Evolutionary conservation across 2,888 invertebrate species (phyloP), one percentile per base, ranked within the genome.

Genomic region (Yponomeuta evonymella): DNA sequence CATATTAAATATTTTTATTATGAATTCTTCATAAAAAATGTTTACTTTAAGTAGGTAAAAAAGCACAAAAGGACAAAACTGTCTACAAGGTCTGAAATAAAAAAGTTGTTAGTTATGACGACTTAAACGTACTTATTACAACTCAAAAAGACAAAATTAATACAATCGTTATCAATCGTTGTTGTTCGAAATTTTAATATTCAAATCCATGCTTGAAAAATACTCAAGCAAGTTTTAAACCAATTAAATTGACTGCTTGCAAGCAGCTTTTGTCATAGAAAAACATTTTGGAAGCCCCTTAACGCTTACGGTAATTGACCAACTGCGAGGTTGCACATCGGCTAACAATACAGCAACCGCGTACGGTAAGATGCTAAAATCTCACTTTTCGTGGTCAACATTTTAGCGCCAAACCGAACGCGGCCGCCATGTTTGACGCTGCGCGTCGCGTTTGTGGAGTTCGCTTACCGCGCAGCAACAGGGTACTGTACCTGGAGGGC

Each of bases 401-500:
- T 69, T 70, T 70, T 70, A 70, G 70, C 64, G 63, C 48, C 64
- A 48, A 70, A 70, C 15, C 64, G 70, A 48, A 70, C 70, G 43
- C 33, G 9, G 30, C 69, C 63, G 58, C 63, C 36, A 30, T n/a
- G 9, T 36, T n/a, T 69, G 69, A 70, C 70, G 70, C 36, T 29
- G 6, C 48, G 30, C 43, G 29, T 10, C 33, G 64, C 33, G 51
- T 64, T 43, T 64, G 5, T 11, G 36, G 70, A 58, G 67, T 74
- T 75, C 76, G 80, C 81, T 82, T 93, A 93, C 88, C 92, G 89
- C 81, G 89, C 90, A 75, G 89, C 90, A 80, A 90, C 89, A 73
- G 88, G 81, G 83, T 92, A 93, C 85, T 88, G 94, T 94, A 94
- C 94, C 94, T 94, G 94, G 72, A 94, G 90, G 74, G 94, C 93